Base-by-base conservation (phyloP, 1,140 invertebrate species). In the Drosophila persimilis region DNA sequence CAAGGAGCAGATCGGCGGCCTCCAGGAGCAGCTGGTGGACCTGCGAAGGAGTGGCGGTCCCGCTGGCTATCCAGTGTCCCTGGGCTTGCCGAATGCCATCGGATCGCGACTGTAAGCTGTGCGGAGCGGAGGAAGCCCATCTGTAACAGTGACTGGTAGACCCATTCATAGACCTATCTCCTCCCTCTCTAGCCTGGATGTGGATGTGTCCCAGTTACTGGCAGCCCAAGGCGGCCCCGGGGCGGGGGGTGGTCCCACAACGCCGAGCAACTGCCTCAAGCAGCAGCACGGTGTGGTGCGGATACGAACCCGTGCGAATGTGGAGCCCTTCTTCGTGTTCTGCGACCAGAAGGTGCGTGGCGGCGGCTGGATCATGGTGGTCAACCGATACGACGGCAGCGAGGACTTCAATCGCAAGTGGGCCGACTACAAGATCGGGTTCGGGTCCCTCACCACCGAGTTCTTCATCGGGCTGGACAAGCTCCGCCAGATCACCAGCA, bases 391-490 rank as follows among this genome's bases (percentile, higher is more conserved):
- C 6, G 54, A 90, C n/a, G 88, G 88, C 44, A 71, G 29, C 17
- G 73, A 79, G 50, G 65, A 71, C 35, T 90, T 90, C 15, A 80
- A 75, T 31, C 78, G 76, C 11, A 77, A 60, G 3, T 90, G 86
- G 86, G 44, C 15, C 3, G 88, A 90, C 48, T 90, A 90, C 31
- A 58, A 86, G 22, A 77, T 65, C 2, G 88, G 88, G 1, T 90
- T 90, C 5, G 88, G 88, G 0, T 6, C 64, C 0, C 8, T 83
- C 0, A 55, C 44, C 6, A 53, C 41, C 0, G 86, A 90, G 61
- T 90, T 90, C 43, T 86, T 90, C 24, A 62, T 90, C 0, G 88
- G 88, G 0, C 50, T 90, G 17, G 73, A 90, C 22, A 90, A 76
- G 20, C 41, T 86, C 1, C 61, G 90, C 6, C 70, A 73, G 63